Evolutionary conservation across 2,113 vertebrate genomes (phyloP).

Genomic region (Leptodactylus fuscus): DNA sequence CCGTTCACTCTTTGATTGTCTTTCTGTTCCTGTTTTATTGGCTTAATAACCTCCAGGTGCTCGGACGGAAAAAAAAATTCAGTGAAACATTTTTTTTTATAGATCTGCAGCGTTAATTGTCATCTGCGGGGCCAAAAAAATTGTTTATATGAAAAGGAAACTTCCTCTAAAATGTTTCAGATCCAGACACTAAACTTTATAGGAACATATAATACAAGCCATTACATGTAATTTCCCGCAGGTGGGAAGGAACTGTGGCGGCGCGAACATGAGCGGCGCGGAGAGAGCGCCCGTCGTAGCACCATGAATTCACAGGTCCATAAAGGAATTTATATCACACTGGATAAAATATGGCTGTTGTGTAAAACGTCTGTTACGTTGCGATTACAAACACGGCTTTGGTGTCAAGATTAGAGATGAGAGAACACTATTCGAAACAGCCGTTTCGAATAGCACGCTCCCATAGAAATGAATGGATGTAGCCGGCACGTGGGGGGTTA

Average conservation of each 20-base stretch:
- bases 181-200: slow-evolving; percentile 33
- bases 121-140: not conserved
- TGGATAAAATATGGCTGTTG: no score
- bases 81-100: not conserved
- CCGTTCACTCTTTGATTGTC: slow-evolving; percentile 15
- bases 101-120: not conserved
- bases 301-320: no score
- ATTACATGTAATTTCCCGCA: slow-evolving; percentile 50
- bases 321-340: not conserved
- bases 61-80: not conserved
- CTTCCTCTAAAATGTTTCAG: slow-evolving; percentile 29
- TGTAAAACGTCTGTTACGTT: no score
- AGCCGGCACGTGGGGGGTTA: no score
- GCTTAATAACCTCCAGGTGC: slow-evolving; percentile 42
- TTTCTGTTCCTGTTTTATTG: slow-evolving; percentile 31
- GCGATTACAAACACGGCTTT: no score
- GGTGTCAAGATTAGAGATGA: no score
- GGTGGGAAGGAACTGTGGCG: not conserved
- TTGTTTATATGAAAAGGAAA: slow-evolving; percentile 28
- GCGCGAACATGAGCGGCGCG: not conserved
- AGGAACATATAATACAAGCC: slow-evolving; percentile 34
- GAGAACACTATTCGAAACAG: no score
- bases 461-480: no score
- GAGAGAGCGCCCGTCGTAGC: no score
- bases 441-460: no score